Evolutionary conservation across 2,113 vertebrate genomes (phyloP).

Genomic region (Ariopsis seemanni): DNA sequence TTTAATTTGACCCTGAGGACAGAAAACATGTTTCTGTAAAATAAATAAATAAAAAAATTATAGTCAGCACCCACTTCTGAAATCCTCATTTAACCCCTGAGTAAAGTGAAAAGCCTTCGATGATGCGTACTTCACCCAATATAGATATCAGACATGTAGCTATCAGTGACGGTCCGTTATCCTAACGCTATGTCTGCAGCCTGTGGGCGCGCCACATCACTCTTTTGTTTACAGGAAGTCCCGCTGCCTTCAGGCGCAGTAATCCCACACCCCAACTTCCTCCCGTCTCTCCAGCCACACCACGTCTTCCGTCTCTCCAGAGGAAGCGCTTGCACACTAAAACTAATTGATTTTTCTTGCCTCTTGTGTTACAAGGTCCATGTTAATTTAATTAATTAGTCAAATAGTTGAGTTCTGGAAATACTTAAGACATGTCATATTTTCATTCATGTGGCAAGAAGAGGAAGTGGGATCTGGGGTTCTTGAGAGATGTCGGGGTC

Average conservation of each 20-base stretch:
- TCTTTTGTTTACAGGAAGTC: constrained; percentile 49
- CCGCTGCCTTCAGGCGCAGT: constrained; percentile 52
- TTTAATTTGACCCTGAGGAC: not conserved
- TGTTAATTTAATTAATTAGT: constrained; percentile 59
- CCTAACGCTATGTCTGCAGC: not conserved
- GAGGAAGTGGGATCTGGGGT: constrained; percentile 40
- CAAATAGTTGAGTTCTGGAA: constrained; percentile 35
- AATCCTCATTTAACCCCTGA: not conserved
- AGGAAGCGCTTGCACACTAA: constrained; percentile 57
- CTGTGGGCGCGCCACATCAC: not conserved
- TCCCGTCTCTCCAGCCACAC: constrained; percentile 47
- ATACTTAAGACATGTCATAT: constrained; percentile 34
- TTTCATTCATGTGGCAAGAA: constrained; percentile 22
- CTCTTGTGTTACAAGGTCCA: constrained; percentile 40
- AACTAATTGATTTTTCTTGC: constrained; percentile 65
- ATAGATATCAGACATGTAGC: not conserved
- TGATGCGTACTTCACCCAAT: not conserved
- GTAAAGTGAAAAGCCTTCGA: not conserved
- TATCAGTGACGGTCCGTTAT: constrained; percentile 24
- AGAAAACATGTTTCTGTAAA: not conserved
- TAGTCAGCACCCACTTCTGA: not conserved
- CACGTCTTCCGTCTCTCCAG: constrained; percentile 49
- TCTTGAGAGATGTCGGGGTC: constrained; percentile 28
- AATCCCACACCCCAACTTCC: constrained; percentile 53
- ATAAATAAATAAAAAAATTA: not conserved